Conservation (phyloP, 2,888 invertebrate genomes). For the Psylliodes chrysocephalus region DNA sequence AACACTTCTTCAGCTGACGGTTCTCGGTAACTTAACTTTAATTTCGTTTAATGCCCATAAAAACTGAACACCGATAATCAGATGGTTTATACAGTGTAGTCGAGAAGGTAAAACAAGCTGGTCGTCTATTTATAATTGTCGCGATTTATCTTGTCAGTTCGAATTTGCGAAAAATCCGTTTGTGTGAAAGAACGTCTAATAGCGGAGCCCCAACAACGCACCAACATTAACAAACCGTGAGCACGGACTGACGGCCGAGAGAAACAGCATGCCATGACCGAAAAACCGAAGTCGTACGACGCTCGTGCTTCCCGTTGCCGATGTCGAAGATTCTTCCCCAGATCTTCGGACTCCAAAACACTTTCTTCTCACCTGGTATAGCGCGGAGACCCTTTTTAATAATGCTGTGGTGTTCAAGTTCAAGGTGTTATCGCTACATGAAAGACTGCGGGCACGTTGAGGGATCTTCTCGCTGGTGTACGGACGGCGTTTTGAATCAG, state of each 20-base stretch:
- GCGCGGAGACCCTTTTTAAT: conserved; percentile 19
- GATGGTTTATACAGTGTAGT: conserved; percentile 42
- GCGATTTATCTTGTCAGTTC: conserved; percentile 36
- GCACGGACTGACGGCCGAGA: conserved; percentile 56
- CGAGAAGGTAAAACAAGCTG: conserved; percentile 45
- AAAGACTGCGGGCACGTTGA: conserved; percentile 7
- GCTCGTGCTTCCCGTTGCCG: conserved; percentile 25
- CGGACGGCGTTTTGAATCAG: conserved; percentile 4
- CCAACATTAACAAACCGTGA: conserved; percentile 46
- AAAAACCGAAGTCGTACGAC: conserved; percentile 55
- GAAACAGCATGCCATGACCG: conserved; percentile 57
- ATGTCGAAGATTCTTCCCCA: conserved; percentile 27
- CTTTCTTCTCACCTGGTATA: conserved; percentile 19
- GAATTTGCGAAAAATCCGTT: conserved; percentile 44
- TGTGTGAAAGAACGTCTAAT: conserved; percentile 40
- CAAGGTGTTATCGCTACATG: conserved; percentile 19
- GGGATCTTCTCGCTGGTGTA: conserved; percentile 7
- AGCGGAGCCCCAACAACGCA: conserved; percentile 29
- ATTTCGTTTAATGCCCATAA: conserved; percentile 34
- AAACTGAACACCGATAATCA: conserved; percentile 43
- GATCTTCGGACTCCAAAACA: conserved; percentile 23
- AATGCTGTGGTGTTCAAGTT: conserved; percentile 16
- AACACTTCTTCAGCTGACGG: conserved; percentile 35
- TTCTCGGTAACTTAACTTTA: conserved; percentile 12
- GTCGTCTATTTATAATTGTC: conserved; percentile 41